These are phyloP conservation scores for Acanthornis magna DNA, from an alignment of 2,797 vertebrate species.

Conservation along the genomic window DNA sequence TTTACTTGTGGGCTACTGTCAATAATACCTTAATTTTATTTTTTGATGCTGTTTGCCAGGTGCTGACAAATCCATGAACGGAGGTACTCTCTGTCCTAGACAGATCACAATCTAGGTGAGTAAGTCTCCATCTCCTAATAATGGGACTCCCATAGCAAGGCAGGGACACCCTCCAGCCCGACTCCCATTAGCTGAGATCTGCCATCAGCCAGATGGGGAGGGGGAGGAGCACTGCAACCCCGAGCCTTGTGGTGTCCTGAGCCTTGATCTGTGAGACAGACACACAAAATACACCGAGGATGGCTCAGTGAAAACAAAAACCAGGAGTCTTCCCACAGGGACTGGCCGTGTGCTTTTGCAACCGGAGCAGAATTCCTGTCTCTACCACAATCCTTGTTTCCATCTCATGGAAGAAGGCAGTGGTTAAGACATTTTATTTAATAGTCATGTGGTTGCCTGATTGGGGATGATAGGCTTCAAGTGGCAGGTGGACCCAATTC, in stretches of 20 bases:
- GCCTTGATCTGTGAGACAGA: neutral
- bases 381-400: neutral
- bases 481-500: neutral
- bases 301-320: neutral
- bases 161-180: neutral
- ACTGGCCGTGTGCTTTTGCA: neutral
- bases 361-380: neutral
- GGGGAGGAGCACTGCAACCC: neutral
- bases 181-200: neutral
- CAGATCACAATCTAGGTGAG: neutral
- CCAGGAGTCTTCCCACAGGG: neutral
- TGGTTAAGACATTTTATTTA: neutral
- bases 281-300: neutral
- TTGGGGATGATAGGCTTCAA: neutral
- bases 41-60: neutral
- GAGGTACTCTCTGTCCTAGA: neutral
- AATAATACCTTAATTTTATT: neutral
- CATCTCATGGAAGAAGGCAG: neutral
- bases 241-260: rapidly evolving
- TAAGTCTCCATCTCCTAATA: neutral
- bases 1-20: neutral
- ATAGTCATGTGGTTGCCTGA: neutral
- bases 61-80: neutral
- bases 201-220: neutral
- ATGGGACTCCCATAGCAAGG: neutral